Evolutionary conservation across 2,888 invertebrate genomes (phyloP), one percentile per base, ranked within the genome.

Genomic region (Blastobasis adustella): DNA sequence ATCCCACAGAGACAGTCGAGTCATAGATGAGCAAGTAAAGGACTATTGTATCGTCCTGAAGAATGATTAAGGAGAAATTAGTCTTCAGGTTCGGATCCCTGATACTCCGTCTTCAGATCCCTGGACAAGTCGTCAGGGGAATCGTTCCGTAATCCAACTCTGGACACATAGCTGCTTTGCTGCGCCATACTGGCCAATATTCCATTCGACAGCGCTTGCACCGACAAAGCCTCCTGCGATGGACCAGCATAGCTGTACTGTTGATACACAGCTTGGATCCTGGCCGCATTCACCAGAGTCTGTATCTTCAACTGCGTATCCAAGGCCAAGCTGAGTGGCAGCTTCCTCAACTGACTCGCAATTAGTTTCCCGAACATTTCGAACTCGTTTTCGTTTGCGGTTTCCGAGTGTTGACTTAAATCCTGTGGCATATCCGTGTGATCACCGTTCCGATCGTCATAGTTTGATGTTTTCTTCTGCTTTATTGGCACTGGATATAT

Each of bases 281-380:
- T 71, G 3, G 84, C 87, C 45, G 83, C 86, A 41, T 86, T 87
- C 43, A 87, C 87, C 57, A 86, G 58, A 2, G 85, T 87, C 65
- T 88, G 86, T 57, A 88, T 87, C 66, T 87, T 87, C 54, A 87
- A 59, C 57, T 86, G 89, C 56, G 88, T 84, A 56, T 87, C 89
- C 69, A 86, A 68, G 46, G 86, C 86, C 67, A 85, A 65, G 55
- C 84, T 85, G 44, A 87, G 65, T 42, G 88, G 83, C 63, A 83
- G 63, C 67, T 87, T 89, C 58, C 87, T 69, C 59, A 88, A 63
- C 62, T 88, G 88, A 63, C 86, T 88, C 37, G 88, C 83, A 53
- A 88, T 88, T 60, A 87, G 62, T 66, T 87, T 87, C 42, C 85
- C 88, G 56, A 88, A 88, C 88, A 88, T 88, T 65, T 87, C 87